Conservation (phyloP, 2,888 invertebrate genomes). For the Drosophila recens region DNA sequence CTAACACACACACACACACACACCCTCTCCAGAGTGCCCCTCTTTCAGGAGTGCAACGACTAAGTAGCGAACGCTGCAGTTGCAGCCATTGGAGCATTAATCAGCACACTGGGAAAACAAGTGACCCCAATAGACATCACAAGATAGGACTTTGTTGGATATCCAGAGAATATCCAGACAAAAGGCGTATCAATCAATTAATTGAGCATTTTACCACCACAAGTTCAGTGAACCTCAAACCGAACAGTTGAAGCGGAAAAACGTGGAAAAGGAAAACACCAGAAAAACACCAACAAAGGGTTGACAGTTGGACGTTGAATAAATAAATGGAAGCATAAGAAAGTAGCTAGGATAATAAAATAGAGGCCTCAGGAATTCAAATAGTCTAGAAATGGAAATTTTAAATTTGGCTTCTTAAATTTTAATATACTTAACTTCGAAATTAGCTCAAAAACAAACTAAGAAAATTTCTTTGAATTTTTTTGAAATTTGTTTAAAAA, state of each 20-base stretch:
- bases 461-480: too few species aligned
- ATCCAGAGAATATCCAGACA: conserved; percentile 22
- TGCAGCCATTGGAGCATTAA: conserved; percentile 38
- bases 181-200: conserved; percentile 77
- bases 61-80: conserved; percentile 12
- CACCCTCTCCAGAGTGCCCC: not conserved
- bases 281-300: conserved; percentile 38
- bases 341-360: not conserved
- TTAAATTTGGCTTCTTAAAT: too few species aligned
- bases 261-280: conserved; percentile 32
- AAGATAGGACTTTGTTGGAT: conserved; percentile 31
- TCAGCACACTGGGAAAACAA: conserved; percentile 36
- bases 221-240: conserved; percentile 78
- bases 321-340: conserved; percentile 16
- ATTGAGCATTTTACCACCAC: conserved; percentile 65
- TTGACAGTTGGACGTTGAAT: conserved; percentile 47
- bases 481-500: too few species aligned
- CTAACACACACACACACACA: conserved; percentile 7
- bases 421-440: too few species aligned
- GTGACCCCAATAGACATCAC: conserved; percentile 68
- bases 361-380: not conserved
- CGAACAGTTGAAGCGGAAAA: conserved; percentile 46
- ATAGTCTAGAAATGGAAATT: not conserved
- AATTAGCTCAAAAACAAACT: too few species aligned
- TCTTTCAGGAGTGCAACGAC: conserved; percentile 36